Base-by-base conservation (phyloP, 1,140 invertebrate species). In the Drosophila sproati region DNA sequence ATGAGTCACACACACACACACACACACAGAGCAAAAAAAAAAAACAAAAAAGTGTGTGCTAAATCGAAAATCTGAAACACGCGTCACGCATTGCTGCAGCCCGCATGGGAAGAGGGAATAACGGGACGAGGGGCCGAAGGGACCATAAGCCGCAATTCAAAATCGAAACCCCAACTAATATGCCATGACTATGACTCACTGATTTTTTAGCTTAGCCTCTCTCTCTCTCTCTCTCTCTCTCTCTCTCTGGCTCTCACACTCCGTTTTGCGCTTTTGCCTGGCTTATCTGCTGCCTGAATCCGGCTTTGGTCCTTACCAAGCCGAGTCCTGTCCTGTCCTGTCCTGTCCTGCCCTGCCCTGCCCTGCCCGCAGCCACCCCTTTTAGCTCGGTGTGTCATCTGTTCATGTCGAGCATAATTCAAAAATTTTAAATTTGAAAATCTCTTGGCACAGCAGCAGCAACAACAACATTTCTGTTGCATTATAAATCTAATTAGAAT, bases 41-140 rank as follows among this genome's bases (percentile, higher is more conserved):
- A 45, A 7, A 35, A 52, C 45, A 70, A 78, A 71, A 61, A 64
- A 61, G 48, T 76, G 72, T 87, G 83, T 88, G 83, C 63, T 74
- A 88, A 88, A 88, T 89, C 85, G 85, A 78, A 88, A 88, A 88
- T 88, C 83, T 88, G 80, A 83, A 88, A 89, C 83, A 88, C 83
- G 83, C 83, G 77, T 88, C 83, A 54, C 61, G 47, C 75, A 70
- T 76, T 62, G 66, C 76, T 62, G 66, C 76, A 50, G 66, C 56
- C 39, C 56, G 62, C 45, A 50, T 52, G 20, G 20, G 20, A 20
- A 20, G n/a, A n/a, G 39, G 39, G 3, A n/a, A 7, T 0, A n/a
- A n/a, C 10, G 71, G 52, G 71, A 10, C 52, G 78, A 60, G 45
- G 48, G 43, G 37, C 43, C 39, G 47, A 56, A 56, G 54, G 52